Evolutionary conservation across 2,113 vertebrate genomes (phyloP), one percentile per base, ranked within the genome.

Genomic region (Acinonyx jubatus): DNA sequence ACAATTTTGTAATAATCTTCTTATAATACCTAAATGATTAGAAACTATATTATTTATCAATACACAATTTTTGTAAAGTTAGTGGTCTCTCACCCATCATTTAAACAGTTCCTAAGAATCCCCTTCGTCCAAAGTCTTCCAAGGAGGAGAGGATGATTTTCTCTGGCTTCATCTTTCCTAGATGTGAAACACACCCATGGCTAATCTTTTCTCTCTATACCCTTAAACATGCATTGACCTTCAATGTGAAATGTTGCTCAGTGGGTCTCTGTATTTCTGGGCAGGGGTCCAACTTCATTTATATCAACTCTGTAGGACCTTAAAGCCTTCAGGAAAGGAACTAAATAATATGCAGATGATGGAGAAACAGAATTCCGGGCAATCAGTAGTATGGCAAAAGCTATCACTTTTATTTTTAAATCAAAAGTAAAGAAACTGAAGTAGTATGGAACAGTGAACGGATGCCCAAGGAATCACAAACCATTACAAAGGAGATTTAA

Each of bases 1-100:
- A 4, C 23, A 33, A n/a, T 90, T 94, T 57, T 86, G 6, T 31
- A 90, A 36, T 12, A 48, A 36, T 76, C 87, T 91, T 85, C 21
- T 65, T 18, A 5, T 23, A 73, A 89, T 52, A 69, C 21, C n/a
- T 16, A 27, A n/a, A 15, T 89, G 48, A 87, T 92, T 1, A 84
- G 52, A 92, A 90, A 52, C 15, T 50, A 79, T 81, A 80, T 78
- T 86, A 36, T 55, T 92, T 27, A 68, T 18, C 36, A 87, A 69
- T n/a, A n/a, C 36, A 94, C 41, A 95, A 91, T 91, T 4, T 36
- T 88, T 90, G 7, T 83, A 84, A 94, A 76, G 19, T 76, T 33
- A 66, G 36, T 7, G 0, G 5, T 73, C 4, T 63, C 18, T 92
- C 63, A 38, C 10, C 29, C 33, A 82, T 41, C 87, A 81, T 71